Base-by-base conservation (phyloP, 1,140 invertebrate species). In the Ruditapes philippinarum region DNA sequence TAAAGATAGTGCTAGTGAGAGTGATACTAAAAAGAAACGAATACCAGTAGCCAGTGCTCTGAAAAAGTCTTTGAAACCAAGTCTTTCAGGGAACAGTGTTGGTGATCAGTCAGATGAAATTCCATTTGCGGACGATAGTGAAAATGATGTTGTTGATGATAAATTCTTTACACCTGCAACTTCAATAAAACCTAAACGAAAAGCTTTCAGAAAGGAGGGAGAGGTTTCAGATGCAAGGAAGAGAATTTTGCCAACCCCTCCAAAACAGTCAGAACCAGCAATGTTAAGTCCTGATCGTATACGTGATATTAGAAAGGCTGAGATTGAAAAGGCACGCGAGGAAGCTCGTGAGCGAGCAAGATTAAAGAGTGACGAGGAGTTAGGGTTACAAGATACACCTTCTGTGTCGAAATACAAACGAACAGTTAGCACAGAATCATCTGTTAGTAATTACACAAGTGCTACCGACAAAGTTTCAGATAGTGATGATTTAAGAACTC, bases 51-150 rank as follows among this genome's bases (percentile, higher is more conserved):
- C 79, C 33, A 62, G 22, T 25, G 62, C 79, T 60, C 31, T 89
- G 31, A 90, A 85, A 70, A 65, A 84, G 45, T 80, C 74, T 78
- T 31, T 85, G 33, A 90, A 90, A 81, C 82, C 81, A 70, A 83
- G 45, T 36, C 40, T 65, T 33, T 83, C 88, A 49, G 79, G 70
- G 42, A 83, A 40, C n/a, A 83, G 79, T 89, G 91, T 90, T 19
- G 91, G 81, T 5, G 89, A 92, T 17, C 51, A 88, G 68, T 92
- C 92, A 42, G 93, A 93, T 62, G 93, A 95, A 79, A 94, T 95
- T 87, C 94, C 94, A 17, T 95, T 94, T 92, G 94, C 94, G 38
- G 94, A 95, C 91, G 94, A 95, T 82, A 94, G 93, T 89, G 93
- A 94, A 28, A 90, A 92, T 62, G 93, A 93, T 17, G 42, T 84